Evolutionary conservation across 1,140 invertebrate species (phyloP).

Genomic region (Lucilia cuprina): DNA sequence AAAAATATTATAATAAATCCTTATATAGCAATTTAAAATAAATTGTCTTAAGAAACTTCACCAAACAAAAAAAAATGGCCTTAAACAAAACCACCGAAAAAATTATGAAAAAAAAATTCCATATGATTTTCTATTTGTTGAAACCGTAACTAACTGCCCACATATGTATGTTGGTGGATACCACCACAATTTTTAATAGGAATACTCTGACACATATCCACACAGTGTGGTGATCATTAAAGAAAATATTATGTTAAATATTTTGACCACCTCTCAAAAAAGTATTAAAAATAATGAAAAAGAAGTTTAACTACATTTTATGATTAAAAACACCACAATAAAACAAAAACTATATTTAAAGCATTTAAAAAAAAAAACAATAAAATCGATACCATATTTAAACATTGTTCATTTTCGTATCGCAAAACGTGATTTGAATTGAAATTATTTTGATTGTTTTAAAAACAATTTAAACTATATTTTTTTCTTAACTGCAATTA

Average conservation of each 20-base stretch:
- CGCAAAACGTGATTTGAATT: background rate
- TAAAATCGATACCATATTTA: background rate
- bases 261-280: conserved; percentile 19
- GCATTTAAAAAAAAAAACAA: background rate
- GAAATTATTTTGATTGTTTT: background rate
- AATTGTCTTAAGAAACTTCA: background rate
- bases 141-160: conserved; percentile 28
- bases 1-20: background rate
- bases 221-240: conserved; percentile 6
- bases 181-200: background rate
- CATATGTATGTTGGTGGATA: conserved; percentile 12
- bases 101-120: background rate
- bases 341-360: background rate
- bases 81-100: background rate
- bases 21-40: background rate
- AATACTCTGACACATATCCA: background rate
- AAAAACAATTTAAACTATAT: background rate
- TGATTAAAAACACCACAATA: background rate
- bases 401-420: background rate
- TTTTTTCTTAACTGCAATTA: background rate
- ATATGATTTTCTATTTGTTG: background rate
- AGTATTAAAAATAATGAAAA: background rate
- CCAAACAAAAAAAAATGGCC: background rate
- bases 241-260: conserved; percentile 31
- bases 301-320: conserved; percentile 18